phyloP scores from a whole-genome alignment of 2,113 vertebrate genomes.

The Rhynchomys soricoides region DNA sequence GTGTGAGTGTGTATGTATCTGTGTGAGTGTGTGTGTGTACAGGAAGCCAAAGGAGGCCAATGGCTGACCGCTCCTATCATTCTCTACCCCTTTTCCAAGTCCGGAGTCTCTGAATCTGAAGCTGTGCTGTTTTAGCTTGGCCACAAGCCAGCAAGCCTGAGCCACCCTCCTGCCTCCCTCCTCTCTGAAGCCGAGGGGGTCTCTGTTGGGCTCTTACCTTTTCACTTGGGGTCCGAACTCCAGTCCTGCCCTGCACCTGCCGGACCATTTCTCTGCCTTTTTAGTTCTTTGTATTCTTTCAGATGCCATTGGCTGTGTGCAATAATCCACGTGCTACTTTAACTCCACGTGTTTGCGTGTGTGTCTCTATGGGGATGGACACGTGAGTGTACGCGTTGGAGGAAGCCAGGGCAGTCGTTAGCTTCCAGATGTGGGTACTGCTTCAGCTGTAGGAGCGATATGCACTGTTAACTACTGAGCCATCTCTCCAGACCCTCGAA shows the following conservation, averaged over 20 bases:
- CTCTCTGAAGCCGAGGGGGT: not conserved
- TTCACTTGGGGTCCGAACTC: not conserved
- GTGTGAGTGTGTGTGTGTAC: not conserved
- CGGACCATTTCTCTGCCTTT: not conserved
- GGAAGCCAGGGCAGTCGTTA: not conserved
- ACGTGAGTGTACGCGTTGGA: not conserved
- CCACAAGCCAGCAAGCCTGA: not conserved
- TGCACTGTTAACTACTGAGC: no score
- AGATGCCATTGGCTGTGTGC: not conserved
- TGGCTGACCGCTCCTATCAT: rapidly evolving
- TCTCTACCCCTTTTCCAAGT: not conserved
- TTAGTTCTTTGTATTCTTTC: constrained; percentile 29
- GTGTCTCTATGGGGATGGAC: not conserved
- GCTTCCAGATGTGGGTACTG: not conserved
- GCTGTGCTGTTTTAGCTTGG: not conserved
- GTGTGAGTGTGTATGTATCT: not conserved
- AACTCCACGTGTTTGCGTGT: not conserved
- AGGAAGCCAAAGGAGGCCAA: not conserved
- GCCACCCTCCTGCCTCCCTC: not conserved
- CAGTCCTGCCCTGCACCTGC: not conserved
- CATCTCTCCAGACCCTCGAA: no score
- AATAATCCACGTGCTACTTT: not conserved
- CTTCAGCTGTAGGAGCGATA: not conserved
- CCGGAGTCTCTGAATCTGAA: not conserved
- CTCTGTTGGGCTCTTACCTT: not conserved